Conservation (phyloP, 2,113 vertebrate species). For the Myrmecobius fasciatus region DNA sequence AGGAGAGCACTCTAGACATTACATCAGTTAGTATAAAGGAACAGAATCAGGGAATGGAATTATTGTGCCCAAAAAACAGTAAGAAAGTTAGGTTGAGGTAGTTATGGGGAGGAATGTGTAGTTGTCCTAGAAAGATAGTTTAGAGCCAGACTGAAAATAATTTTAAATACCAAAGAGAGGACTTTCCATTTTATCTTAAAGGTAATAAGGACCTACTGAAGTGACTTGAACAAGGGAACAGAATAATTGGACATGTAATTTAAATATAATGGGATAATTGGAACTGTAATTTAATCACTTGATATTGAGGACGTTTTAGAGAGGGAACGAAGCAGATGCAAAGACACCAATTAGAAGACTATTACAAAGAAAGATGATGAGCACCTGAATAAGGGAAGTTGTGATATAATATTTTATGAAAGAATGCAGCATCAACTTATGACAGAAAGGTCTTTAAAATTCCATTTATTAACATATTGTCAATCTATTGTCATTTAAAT, state of each 20-base stretch:
- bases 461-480: background rate
- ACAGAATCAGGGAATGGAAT: background rate
- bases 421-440: background rate
- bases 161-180: background rate
- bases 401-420: background rate
- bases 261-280: background rate
- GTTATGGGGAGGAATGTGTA: background rate
- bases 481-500: background rate
- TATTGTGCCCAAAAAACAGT: background rate
- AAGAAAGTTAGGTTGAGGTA: background rate
- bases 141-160: background rate
- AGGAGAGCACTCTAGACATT: background rate
- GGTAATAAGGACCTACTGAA: background rate
- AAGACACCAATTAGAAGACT: background rate
- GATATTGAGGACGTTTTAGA: background rate
- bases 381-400: background rate
- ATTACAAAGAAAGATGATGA: background rate
- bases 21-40: background rate
- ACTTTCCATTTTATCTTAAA: background rate
- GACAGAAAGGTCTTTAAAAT: background rate
- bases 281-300: background rate
- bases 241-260: background rate
- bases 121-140: background rate
- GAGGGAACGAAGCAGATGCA: background rate
- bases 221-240: background rate